Evolutionary conservation across 2,888 invertebrate genomes (phyloP).

Genomic region (Chrysomela aeneicollis): DNA sequence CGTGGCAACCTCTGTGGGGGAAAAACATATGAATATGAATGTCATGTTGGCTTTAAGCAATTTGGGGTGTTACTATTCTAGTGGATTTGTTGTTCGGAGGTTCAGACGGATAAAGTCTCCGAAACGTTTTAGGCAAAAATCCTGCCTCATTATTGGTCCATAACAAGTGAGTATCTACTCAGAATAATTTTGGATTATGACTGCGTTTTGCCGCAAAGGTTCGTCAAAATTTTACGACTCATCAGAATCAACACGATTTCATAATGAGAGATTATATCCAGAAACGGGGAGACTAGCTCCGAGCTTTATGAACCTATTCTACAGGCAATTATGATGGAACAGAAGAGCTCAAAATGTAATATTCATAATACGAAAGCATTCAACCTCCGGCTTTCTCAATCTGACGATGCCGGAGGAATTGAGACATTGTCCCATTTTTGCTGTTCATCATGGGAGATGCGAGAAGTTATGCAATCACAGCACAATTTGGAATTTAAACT

Average conservation of each 20-base stretch:
- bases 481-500: not conserved
- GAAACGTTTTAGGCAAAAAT: too few relatives aligned
- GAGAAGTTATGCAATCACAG: not conserved
- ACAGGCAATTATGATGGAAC: not conserved
- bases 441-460: not conserved
- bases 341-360: not conserved
- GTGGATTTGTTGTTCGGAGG: too few relatives aligned
- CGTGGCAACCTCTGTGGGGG: too few relatives aligned
- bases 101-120: too few relatives aligned
- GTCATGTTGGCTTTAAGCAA: too few relatives aligned
- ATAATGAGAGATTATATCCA: not conserved
- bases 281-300: not conserved
- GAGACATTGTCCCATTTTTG: not conserved
- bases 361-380: not conserved
- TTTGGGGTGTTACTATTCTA: too few relatives aligned
- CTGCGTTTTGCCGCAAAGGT: not conserved
- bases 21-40: too few relatives aligned
- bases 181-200: not conserved
- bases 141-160: too few relatives aligned
- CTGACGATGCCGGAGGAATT: not conserved
- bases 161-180: too few relatives aligned
- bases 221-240: not conserved
- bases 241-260: not conserved
- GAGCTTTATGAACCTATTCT: constrained; percentile 2
- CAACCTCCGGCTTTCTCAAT: not conserved